Conservation (phyloP, 2,113 vertebrate species). For the Neoarius graeffei region DNA sequence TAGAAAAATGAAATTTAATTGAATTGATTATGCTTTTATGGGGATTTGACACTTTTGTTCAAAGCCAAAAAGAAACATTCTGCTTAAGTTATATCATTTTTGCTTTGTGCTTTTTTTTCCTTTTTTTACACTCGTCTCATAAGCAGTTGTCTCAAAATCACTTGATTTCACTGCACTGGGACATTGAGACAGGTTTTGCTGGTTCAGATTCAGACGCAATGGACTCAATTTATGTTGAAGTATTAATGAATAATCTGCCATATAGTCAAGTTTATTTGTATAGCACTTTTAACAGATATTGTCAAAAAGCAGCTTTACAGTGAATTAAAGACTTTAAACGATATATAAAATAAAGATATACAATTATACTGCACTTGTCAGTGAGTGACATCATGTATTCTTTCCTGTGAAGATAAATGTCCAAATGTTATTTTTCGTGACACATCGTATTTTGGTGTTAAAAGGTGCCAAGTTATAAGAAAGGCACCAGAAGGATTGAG, state of each 20-base stretch:
- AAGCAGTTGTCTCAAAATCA: background rate
- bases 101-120: background rate
- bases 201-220: background rate
- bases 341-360: too few species aligned
- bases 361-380: too few species aligned
- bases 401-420: background rate
- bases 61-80: background rate
- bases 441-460: background rate
- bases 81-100: background rate
- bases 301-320: too few species aligned
- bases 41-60: background rate
- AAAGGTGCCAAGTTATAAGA: background rate
- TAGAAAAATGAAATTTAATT: background rate
- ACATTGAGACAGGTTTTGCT: background rate
- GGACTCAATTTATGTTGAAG: background rate
- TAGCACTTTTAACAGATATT: too few species aligned
- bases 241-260: background rate
- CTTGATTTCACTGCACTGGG: background rate
- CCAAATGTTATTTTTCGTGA: background rate
- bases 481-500: too few species aligned
- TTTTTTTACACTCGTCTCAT: background rate
- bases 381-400: background rate
- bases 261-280: too few species aligned
- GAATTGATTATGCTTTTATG: background rate
- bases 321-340: too few species aligned